These are phyloP conservation scores for Calycopis cecrops DNA, from an alignment of 1,140 invertebrate genomes.

Conservation along the genomic window DNA sequence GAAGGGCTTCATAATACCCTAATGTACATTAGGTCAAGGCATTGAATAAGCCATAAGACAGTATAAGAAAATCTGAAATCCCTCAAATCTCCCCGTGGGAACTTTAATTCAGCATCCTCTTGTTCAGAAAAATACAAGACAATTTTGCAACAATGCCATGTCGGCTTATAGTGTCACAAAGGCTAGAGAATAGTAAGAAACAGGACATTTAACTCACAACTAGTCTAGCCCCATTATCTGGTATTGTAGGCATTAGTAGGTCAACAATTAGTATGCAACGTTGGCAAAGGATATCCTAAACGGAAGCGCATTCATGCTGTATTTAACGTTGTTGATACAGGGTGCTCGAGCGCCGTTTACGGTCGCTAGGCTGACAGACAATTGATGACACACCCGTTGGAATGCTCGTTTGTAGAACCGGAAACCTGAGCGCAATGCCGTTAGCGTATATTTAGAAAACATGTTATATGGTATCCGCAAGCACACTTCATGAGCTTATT, in stretches of 20 bases:
- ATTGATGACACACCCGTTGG: conserved; percentile 53
- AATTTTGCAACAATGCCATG: too few species aligned
- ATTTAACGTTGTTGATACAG: neutral
- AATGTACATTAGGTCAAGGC: too few species aligned
- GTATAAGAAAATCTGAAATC: too few species aligned
- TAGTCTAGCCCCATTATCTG: neutral
- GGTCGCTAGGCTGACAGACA: conserved; percentile 44
- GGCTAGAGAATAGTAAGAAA: too few species aligned
- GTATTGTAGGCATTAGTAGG: neutral
- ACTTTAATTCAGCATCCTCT: too few species aligned
- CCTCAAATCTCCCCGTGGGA: too few species aligned
- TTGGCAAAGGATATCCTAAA: conserved; percentile 8
- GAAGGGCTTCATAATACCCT: too few species aligned
- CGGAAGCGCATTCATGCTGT: conserved; percentile 1
- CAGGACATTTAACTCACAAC: too few species aligned
- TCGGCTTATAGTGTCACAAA: too few species aligned
- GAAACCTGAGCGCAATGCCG: conserved; percentile 59
- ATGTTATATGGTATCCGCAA: conserved; percentile 25
- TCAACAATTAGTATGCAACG: conserved; percentile 4
- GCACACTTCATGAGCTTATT: too few species aligned
- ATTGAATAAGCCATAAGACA: too few species aligned
- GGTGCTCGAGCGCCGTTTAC: conserved; percentile 19
- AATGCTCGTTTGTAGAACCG: conserved; percentile 50
- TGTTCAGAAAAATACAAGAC: too few species aligned
- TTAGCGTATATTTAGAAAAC: conserved; percentile 62